Conservation (phyloP, 1,140 invertebrate genomes). For the Trichonephila clavipes region DNA sequence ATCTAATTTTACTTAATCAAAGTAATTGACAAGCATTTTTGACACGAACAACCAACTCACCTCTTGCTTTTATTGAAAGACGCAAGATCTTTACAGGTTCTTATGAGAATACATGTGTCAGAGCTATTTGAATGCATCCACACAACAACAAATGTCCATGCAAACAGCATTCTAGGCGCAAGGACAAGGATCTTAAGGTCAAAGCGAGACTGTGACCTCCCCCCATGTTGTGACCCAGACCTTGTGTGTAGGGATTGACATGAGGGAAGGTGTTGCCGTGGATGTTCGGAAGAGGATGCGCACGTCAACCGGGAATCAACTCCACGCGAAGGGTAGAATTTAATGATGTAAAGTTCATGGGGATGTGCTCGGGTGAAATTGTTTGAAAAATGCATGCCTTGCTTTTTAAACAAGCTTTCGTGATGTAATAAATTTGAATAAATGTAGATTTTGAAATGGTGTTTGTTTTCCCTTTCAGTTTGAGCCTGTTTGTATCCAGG, state of each 20-base stretch:
- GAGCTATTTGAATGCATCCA: neutral
- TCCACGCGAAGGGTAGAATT: neutral
- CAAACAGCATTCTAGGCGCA: constrained; percentile 16
- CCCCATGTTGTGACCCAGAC: constrained; percentile 9
- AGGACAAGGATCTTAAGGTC: neutral
- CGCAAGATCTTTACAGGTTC: neutral
- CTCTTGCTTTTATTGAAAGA: neutral
- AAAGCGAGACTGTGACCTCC: neutral
- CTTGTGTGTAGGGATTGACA: neutral
- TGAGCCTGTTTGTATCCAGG: too few relatives aligned
- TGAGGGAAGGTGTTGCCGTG: neutral
- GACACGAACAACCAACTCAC: too few relatives aligned
- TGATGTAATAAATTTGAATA: constrained; percentile 6
- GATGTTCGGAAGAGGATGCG: neutral
- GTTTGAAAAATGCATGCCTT: constrained; percentile 9
- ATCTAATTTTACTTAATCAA: too few relatives aligned
- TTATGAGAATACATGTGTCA: neutral
- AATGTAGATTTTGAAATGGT: neutral
- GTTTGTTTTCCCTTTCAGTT: too few relatives aligned
- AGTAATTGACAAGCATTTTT: too few relatives aligned
- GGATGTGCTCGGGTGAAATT: neutral
- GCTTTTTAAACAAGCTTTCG: neutral
- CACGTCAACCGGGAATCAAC: neutral
- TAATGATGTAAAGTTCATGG: constrained; percentile 34
- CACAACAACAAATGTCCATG: neutral